phyloP scores from a whole-genome alignment of 2,888 invertebrate species.

The Diarsia mendica region DNA sequence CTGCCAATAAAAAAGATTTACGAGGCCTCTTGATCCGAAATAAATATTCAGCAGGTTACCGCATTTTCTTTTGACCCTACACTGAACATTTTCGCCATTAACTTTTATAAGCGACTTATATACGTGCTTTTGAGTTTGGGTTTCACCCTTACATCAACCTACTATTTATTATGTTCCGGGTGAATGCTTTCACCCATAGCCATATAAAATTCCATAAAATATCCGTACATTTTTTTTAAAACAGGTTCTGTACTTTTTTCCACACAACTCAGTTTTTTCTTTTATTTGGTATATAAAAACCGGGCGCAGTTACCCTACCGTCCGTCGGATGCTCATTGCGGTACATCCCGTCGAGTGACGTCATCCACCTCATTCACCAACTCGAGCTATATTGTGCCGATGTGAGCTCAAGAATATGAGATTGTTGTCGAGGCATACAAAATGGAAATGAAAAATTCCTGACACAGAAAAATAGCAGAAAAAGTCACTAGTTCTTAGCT shows the following conservation, averaged over 20 bases:
- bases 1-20: conserved; percentile 21
- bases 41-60: conserved; percentile 11
- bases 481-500: too few relatives aligned
- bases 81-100: neutral
- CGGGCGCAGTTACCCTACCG: conserved; percentile 4
- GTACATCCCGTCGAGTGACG: conserved; percentile 13
- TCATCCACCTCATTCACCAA: neutral
- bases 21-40: neutral
- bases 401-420: neutral
- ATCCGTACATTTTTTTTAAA: conserved; percentile 9
- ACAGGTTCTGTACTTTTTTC: neutral
- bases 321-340: conserved; percentile 31
- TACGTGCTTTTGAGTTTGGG: conserved; percentile 9
- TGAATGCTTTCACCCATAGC: conserved; percentile 2
- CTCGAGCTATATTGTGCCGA: neutral
- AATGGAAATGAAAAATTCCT: neutral
- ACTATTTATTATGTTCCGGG: conserved; percentile 2
- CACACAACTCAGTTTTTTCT: neutral
- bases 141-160: neutral
- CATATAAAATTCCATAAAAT: conserved; percentile 14
- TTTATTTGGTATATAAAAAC: conserved; percentile 15
- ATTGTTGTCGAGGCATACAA: neutral
- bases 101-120: neutral
- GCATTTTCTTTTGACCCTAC: neutral
- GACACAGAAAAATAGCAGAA: neutral